Evolutionary conservation across 2,113 vertebrate genomes (phyloP), one percentile per base, ranked within the genome.

Genomic region (Columbina picui): DNA sequence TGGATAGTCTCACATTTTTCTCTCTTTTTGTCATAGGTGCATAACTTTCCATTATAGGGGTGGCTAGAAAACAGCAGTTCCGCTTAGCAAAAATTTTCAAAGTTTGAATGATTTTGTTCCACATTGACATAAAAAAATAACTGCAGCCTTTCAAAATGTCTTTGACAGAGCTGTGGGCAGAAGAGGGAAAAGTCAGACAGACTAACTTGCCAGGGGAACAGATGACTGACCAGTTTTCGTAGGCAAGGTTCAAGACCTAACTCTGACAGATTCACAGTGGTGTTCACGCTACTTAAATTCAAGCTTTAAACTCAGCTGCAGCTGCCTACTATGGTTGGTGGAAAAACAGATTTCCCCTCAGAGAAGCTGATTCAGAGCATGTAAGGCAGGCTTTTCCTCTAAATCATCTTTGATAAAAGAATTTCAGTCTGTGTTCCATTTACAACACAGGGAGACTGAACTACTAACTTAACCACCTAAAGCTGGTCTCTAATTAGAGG

Each of bases 1-100:
- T 94, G 91, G 47, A 61, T 43, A 90, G 78, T 27, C 74, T 95
- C 73, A 94, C 22, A 36, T 65, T 93, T 93, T 65, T 81, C 67
- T 75, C 67, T 64, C 65, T 65, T 95, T 89, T 78, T 89, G 73
- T 84, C 83, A 60, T 26, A 87, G 60, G n/a, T 78, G 43, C 60
- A 22, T 71, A 94, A 39, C 60, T 92, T 95, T 87, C 89, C 73
- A 91, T 71, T 95, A 76, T 10, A 80, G 71, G 85, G 7, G 60
- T 22, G 50, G 10, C 71, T 83, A 56, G 34, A 87, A 91, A 95
- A 77, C 41, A 84, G 71, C 75, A 89, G 36, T 89, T 81, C 11
- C 2, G 7, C 73, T 89, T 45, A 61, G n/a, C n/a, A 80, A 64
- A 90, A 78, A 27, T 26, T 38, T 86, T 81, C 71, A 50, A 27